Percentiles rank a stretch among this genome's conserved stretches.
phyloP scores from a whole-genome alignment of 2,888 invertebrate species.

The Cephus runcator region DNA sequence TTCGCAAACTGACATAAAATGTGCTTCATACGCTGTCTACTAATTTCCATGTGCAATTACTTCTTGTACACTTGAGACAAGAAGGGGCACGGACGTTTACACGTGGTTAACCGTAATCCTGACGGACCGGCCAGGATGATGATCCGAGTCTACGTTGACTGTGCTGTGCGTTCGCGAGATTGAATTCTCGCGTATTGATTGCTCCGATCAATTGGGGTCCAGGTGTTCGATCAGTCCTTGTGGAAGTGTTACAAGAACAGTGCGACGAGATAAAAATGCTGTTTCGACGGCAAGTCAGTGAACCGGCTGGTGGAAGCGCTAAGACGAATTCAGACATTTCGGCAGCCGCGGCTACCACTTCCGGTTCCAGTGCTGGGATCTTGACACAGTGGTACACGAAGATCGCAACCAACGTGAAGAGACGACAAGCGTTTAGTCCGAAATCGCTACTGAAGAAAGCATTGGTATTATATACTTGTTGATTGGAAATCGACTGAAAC shows the following conservation, averaged over 20 bases:
- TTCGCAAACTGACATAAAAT: conserved; percentile 30
- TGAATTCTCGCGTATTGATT: not conserved
- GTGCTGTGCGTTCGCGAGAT: not conserved
- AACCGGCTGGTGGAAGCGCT: conserved; percentile 45
- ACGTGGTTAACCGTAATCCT: not conserved
- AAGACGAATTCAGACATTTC: conserved; percentile 31
- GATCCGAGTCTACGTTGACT: not conserved
- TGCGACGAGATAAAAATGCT: conserved; percentile 40
- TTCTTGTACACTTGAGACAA: conserved; percentile 24
- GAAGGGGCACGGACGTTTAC: not conserved
- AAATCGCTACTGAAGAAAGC: conserved; percentile 52
- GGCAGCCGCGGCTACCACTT: conserved; percentile 37
- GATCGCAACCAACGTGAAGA: conserved; percentile 60
- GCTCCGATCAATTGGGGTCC: not conserved
- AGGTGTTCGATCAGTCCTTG: not conserved
- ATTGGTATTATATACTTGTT: conserved; percentile 41
- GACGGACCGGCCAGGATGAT: not conserved
- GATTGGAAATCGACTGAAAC: not conserved
- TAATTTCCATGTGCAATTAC: conserved; percentile 49
- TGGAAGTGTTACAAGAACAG: not conserved
- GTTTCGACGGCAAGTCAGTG: conserved; percentile 55
- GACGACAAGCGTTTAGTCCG: conserved; percentile 53
- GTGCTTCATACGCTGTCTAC: conserved; percentile 44
- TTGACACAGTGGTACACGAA: conserved; percentile 59
- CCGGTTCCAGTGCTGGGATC: conserved; percentile 42